Conservation (phyloP, 2,797 vertebrate species). For the Pteropus rufus region DNA sequence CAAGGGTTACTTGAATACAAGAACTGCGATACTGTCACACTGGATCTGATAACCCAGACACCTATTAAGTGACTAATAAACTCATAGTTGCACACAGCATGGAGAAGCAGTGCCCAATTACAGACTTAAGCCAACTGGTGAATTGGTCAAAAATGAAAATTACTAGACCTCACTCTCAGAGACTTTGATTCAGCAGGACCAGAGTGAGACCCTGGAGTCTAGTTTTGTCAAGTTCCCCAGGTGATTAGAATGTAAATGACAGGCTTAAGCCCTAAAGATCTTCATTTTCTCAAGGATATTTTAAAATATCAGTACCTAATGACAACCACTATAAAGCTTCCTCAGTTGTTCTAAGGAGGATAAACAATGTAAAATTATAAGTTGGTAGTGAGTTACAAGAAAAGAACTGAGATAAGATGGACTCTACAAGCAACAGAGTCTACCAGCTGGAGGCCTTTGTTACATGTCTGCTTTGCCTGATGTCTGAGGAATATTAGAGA, state of each 20-base stretch:
- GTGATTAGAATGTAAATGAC: not conserved
- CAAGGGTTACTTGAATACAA: not conserved
- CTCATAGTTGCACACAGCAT: not conserved
- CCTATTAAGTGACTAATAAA: not conserved
- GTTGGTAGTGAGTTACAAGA: not conserved
- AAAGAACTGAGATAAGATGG: not conserved
- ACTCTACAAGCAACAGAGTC: not conserved
- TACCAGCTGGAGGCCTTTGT: not conserved
- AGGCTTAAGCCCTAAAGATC: not conserved
- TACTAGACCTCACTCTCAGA: not conserved
- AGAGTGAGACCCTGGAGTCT: not conserved
- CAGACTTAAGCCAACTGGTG: not conserved
- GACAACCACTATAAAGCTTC: not conserved
- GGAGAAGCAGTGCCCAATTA: not conserved
- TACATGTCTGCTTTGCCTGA: not conserved
- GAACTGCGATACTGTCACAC: not conserved
- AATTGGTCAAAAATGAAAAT: constrained; percentile 11
- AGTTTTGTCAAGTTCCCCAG: not conserved
- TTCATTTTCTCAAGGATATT: not conserved
- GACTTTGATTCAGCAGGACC: not conserved
- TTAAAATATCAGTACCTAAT: not conserved
- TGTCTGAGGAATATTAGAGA: not conserved
- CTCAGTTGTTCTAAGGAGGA: not conserved
- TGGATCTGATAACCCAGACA: not conserved
- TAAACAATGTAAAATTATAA: not conserved